Percentiles rank a stretch among this genome's conserved stretches.
phyloP scores from a whole-genome alignment of 2,113 vertebrate species.

The Anarrhichthys ocellatus region DNA sequence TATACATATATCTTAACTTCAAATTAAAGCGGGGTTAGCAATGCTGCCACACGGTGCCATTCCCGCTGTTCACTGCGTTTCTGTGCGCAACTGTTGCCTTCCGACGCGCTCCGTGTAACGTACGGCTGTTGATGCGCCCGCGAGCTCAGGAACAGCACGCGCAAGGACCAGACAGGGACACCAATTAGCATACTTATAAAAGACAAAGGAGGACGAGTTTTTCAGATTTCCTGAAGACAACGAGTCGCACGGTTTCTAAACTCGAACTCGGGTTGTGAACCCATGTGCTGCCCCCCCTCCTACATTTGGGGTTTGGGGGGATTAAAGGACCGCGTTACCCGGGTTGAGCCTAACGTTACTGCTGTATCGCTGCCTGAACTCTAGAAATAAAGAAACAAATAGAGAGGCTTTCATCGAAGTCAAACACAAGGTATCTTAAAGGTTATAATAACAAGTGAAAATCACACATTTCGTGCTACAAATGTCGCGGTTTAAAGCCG shows the following conservation, averaged over 20 bases:
- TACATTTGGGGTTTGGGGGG: background rate
- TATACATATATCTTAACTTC: background rate
- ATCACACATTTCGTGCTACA: conserved; percentile 20
- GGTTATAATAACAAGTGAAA: conserved; percentile 27
- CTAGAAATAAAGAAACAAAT: background rate
- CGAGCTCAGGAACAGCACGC: background rate
- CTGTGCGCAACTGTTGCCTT: conserved; percentile 35
- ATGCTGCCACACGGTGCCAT: no score
- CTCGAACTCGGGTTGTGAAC: background rate
- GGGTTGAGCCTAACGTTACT: background rate
- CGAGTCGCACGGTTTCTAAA: conserved; percentile 2
- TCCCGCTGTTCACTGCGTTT: no score
- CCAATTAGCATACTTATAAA: background rate
- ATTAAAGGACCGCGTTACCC: background rate
- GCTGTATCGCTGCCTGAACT: background rate
- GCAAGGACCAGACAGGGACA: background rate
- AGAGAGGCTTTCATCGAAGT: background rate
- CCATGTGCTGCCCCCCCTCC: background rate
- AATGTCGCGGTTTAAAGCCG: background rate
- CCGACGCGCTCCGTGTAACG: background rate
- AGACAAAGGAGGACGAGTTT: background rate
- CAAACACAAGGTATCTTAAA: conserved; percentile 31
- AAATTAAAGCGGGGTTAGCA: background rate
- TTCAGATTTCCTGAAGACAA: background rate
- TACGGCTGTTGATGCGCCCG: background rate